Base-by-base conservation (phyloP, 64 coral and sea anemone genomes). In the Actinia equina region DNA sequence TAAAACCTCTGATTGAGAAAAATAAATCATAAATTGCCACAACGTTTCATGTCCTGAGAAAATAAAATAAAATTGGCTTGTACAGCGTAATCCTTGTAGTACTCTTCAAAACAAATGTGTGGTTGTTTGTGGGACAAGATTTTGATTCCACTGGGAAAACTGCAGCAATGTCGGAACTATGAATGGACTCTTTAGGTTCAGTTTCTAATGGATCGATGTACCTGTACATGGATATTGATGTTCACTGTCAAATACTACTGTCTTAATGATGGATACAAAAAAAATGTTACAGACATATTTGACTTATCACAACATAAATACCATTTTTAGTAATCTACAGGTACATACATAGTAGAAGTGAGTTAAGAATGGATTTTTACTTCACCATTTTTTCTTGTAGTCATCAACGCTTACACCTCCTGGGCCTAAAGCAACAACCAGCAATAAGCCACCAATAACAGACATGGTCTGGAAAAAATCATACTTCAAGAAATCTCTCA, bases 401-500 rank as follows among this genome's bases (percentile, higher is more conserved):
- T 99, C 97, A 80, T 99, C 97, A 30, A 99, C 97, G 41, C 97
- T 99, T 17, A 99, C 97, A 44, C 97, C 97, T 63, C 97, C 97
- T 18, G 97, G 97, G 13, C 97, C 97, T 74, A 99, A 88, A 11
- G 97, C 97, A 42, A 99, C 97, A 76, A 99, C 97, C 55, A 99
- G 83, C 20, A 99, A 65, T 81, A 99, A 61, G 11, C 97, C 97
- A 44, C 97, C 97, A 89, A 99, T 99, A 22, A 99, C 97, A 17
- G 97, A 99, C 63, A 92, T 99, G 17, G 91, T 93, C 79, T 99
- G 97, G 86, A 99, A 99, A 80, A 99, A 99, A 83, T 99, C 97
- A 52, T 99, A 99, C 93, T 99, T 99, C 16, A 99, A 90, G 88
- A 99, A 99, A 99, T 99, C 97, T 78, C 97, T 87, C 86, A 99